A percentile compares a stretch with the other conserved stretches of the same genome.
Conservation (phyloP, 2,113 vertebrate genomes). For the Pipa parva region DNA sequence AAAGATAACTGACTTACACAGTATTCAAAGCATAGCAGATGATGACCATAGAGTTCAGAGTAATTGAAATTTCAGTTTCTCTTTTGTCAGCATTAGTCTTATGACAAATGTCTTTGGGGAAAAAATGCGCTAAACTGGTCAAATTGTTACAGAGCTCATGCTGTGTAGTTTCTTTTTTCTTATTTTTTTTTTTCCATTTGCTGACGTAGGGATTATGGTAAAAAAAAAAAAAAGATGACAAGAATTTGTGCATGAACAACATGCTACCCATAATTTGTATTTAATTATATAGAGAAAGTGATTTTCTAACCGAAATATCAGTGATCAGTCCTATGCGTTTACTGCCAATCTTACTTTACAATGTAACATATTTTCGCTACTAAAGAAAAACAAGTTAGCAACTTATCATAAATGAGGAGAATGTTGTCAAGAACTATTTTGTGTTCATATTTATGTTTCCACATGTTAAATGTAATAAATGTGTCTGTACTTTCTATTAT, state of each 20-base stretch:
- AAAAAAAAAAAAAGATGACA: neutral
- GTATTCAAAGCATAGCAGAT: slow-evolving; percentile 41
- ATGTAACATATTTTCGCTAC: slow-evolving; percentile 15
- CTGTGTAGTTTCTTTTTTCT: neutral
- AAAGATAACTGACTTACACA: slow-evolving; percentile 41
- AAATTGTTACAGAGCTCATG: slow-evolving; percentile 30
- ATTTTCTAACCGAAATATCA: slow-evolving; percentile 9
- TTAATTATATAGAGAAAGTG: neutral
- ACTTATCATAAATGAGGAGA: neutral
- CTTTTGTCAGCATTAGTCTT: slow-evolving; percentile 43
- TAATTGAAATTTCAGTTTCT: slow-evolving; percentile 41
- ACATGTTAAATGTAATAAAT: neutral
- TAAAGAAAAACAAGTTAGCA: slow-evolving; percentile 7
- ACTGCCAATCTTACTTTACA: neutral
- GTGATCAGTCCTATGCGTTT: neutral
- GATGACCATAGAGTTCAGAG: slow-evolving; percentile 37
- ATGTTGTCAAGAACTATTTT: slow-evolving; percentile 1
- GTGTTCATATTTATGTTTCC: slow-evolving; percentile 5
- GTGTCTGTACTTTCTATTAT: neutral
- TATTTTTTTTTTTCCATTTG: slow-evolving; percentile 1
- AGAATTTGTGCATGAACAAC: neutral
- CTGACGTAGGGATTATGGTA: neutral
- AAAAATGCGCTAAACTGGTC: slow-evolving; percentile 26
- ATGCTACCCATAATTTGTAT: neutral
- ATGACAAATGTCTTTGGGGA: slow-evolving; percentile 37